Percentiles rank a stretch among this genome's conserved stretches.
Conservation (phyloP, 2,797 vertebrate genomes). For the Hapalemur alaotrensis region DNA sequence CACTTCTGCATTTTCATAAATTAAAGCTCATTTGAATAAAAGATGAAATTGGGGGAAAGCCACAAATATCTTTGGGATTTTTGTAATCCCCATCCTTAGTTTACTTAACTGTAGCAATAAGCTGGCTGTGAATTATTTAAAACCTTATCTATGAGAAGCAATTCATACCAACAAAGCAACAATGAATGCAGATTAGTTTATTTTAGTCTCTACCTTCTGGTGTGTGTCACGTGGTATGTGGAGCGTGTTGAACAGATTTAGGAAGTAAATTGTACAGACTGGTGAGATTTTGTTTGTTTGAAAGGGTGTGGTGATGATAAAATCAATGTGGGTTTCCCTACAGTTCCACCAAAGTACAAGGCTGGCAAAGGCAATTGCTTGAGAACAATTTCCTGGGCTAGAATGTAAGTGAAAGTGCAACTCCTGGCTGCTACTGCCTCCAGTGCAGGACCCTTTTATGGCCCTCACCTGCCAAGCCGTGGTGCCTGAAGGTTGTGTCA, state of each 20-base stretch:
- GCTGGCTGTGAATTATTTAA: constrained; percentile 30
- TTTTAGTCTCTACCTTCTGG: constrained; percentile 19
- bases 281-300: constrained; percentile 59
- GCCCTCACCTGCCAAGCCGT: too few relatives aligned
- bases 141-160: constrained; percentile 29
- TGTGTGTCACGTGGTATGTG: neutral
- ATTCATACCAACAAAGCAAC: neutral
- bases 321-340: constrained; percentile 28
- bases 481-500: neutral
- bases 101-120: neutral
- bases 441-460: neutral
- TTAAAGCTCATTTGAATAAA: constrained; percentile 48
- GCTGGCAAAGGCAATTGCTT: constrained; percentile 5
- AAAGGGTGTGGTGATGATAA: constrained; percentile 44
- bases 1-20: neutral
- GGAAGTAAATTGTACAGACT: constrained; percentile 24
- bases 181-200: constrained; percentile 1
- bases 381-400: constrained; percentile 12
- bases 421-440: neutral
- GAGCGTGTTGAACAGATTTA: constrained; percentile 40
- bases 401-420: neutral
- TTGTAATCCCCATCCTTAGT: neutral
- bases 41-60: neutral
- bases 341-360: neutral
- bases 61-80: neutral